Conservation (phyloP, 2,797 vertebrate genomes). For the Lagodon rhomboides region DNA sequence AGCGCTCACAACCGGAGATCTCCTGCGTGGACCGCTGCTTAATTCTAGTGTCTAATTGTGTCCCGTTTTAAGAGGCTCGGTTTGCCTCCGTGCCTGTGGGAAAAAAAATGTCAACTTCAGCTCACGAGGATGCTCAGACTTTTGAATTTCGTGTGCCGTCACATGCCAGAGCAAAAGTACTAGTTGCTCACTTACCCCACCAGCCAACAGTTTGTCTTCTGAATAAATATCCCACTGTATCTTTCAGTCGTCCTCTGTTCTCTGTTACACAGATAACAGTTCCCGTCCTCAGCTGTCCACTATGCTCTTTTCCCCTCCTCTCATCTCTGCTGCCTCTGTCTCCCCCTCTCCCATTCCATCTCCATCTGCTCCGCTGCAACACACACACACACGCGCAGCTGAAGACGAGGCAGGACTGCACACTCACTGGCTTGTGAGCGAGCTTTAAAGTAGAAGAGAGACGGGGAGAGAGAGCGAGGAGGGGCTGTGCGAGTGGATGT, state of each 20-base stretch:
- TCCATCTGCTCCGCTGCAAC: conserved; percentile 62
- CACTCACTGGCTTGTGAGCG: conserved; percentile 53
- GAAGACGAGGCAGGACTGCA: conserved; percentile 63
- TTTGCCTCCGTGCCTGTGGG: background rate
- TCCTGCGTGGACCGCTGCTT: background rate
- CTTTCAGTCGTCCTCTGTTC: conserved; percentile 36
- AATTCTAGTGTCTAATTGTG: conserved; percentile 15
- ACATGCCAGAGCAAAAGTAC: conserved; percentile 36
- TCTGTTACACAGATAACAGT: conserved; percentile 15
- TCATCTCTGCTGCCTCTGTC: conserved; percentile 38
- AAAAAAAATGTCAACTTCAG: conserved; percentile 30
- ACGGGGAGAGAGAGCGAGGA: conserved; percentile 38
- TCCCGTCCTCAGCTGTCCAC: conserved; percentile 48
- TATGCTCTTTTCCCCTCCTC: conserved; percentile 28
- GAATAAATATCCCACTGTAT: conserved; percentile 27
- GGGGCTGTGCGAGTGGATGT: conserved; percentile 72
- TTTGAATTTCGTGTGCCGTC: background rate
- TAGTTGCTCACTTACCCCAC: conserved; percentile 66
- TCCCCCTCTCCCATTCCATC: conserved; percentile 37
- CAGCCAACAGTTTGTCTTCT: conserved; percentile 47
- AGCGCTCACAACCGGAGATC: conserved; percentile 9
- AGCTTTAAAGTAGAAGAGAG: conserved; percentile 49
- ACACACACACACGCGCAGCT: conserved; percentile 61
- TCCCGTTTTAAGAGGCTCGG: conserved; percentile 21
- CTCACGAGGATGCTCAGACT: conserved; percentile 17